Evolutionary conservation across 2,888 invertebrate genomes (phyloP).

Genomic region (Chouioia cunea): DNA sequence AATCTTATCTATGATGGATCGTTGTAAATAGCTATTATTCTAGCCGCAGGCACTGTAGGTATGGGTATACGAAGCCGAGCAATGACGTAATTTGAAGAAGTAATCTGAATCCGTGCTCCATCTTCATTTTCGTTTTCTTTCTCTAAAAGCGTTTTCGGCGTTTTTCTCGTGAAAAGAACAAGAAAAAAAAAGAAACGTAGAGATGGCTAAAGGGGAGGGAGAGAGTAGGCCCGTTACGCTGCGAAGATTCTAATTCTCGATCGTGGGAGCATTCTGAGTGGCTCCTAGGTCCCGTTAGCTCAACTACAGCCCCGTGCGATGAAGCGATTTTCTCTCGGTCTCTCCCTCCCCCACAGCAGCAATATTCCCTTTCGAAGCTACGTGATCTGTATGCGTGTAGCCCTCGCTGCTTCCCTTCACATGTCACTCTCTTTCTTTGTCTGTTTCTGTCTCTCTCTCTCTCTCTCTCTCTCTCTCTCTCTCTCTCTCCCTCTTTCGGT

Average conservation of each 20-base stretch:
- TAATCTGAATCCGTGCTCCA: slow-evolving; percentile 18
- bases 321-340: slow-evolving; percentile 28
- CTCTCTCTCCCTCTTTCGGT: slow-evolving; percentile 42
- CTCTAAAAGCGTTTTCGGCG: slow-evolving; percentile 32
- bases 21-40: slow-evolving; percentile 23
- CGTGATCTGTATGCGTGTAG: slow-evolving; percentile 2
- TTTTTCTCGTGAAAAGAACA: slow-evolving; percentile 29
- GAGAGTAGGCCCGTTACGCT: slow-evolving; percentile 37
- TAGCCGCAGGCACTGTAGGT: not conserved
- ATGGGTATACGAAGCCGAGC: too few species aligned
- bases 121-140: slow-evolving; percentile 35
- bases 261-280: slow-evolving; percentile 54
- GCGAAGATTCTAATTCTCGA: slow-evolving; percentile 52
- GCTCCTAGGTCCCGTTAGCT: slow-evolving; percentile 50
- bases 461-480: slow-evolving; percentile 26
- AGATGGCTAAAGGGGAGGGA: not conserved
- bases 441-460: slow-evolving; percentile 22
- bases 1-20: slow-evolving; percentile 3
- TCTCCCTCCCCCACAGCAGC: slow-evolving; percentile 21
- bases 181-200: not conserved
- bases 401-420: not conserved
- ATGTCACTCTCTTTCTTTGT: too few species aligned
- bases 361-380: slow-evolving; percentile 26
- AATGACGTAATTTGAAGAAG: slow-evolving; percentile 23
- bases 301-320: slow-evolving; percentile 43